Percentiles rank a stretch among this genome's conserved stretches.
Evolutionary conservation across 2,888 invertebrate species (phyloP).

Genomic region (Octodonta nipae): DNA sequence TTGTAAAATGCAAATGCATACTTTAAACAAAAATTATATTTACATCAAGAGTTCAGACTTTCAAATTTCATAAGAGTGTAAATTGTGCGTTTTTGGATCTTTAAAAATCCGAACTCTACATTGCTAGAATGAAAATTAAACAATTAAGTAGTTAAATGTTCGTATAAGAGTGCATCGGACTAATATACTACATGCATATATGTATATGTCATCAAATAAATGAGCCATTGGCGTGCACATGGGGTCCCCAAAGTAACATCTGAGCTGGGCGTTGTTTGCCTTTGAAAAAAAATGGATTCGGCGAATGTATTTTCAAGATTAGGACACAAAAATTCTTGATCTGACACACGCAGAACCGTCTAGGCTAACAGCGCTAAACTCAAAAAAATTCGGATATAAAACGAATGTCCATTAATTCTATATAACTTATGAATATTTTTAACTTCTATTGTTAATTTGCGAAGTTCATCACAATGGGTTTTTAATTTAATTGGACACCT

Average conservation of each 20-base stretch:
- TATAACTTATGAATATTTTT: slow-evolving; percentile 32
- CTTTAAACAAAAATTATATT: too few relatives aligned
- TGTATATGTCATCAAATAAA: not conserved
- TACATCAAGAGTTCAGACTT: too few relatives aligned
- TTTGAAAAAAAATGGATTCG: slow-evolving; percentile 15
- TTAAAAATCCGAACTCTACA: too few relatives aligned
- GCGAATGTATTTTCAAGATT: slow-evolving; percentile 10
- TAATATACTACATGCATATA: slow-evolving; percentile 11
- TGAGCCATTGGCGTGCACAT: slow-evolving; percentile 22
- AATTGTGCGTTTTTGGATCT: too few relatives aligned
- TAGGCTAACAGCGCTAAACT: slow-evolving; percentile 11
- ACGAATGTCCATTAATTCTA: slow-evolving; percentile 32
- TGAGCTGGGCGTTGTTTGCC: slow-evolving; percentile 15
- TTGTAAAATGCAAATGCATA: too few relatives aligned
- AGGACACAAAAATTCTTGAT: slow-evolving; percentile 13
- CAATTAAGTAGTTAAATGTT: too few relatives aligned
- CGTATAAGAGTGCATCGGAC: slow-evolving; percentile 8
- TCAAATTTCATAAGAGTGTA: too few relatives aligned
- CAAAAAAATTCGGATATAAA: slow-evolving; percentile 23
- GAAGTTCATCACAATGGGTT: slow-evolving; percentile 38
- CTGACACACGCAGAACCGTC: slow-evolving; percentile 9
- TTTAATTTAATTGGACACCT: slow-evolving; percentile 36
- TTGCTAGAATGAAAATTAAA: too few relatives aligned
- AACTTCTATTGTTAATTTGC: slow-evolving; percentile 32
- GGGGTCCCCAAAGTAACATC: slow-evolving; percentile 24